Percentiles rank a stretch among this genome's conserved stretches.
These are phyloP conservation scores for Suncus etruscus DNA, from an alignment of 2,113 vertebrate species.

Conservation along the genomic window DNA sequence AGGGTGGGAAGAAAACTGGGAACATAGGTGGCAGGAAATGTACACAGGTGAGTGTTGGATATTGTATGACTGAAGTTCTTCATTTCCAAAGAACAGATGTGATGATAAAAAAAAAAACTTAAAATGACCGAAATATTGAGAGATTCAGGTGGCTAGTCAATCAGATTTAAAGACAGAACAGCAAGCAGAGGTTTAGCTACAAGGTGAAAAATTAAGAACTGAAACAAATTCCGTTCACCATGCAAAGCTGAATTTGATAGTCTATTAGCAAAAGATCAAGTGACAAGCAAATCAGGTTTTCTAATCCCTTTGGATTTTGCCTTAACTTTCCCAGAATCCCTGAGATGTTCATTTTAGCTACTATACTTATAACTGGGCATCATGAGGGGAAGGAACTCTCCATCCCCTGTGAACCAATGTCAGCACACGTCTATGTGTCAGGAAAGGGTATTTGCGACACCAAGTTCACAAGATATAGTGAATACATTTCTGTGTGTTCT, in stretches of 20 bases:
- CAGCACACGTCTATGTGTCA: background rate
- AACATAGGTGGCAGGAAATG: background rate
- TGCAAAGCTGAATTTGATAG: slow-evolving; percentile 34
- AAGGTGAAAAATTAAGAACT: slow-evolving; percentile 54
- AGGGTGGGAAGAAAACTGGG: no score
- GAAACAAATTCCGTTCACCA: slow-evolving; percentile 61
- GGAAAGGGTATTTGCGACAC: background rate
- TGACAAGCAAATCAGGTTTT: slow-evolving; percentile 55
- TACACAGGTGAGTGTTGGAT: no score
- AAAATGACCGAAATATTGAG: background rate
- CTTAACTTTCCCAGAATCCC: slow-evolving; percentile 50
- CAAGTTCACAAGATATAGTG: background rate
- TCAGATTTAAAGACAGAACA: background rate
- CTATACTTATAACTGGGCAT: background rate
- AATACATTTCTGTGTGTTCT: background rate
- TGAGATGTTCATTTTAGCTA: background rate
- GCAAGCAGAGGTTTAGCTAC: background rate
- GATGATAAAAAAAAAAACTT: slow-evolving; percentile 47
- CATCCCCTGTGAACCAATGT: background rate
- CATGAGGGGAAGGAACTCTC: background rate
- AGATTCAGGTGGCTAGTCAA: background rate
- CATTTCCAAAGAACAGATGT: slow-evolving; percentile 44
- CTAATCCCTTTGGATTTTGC: background rate
- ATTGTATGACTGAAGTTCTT: background rate
- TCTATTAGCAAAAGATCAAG: slow-evolving; percentile 57